A percentile compares a stretch with the other conserved stretches of the same genome.
These are phyloP conservation scores for Coelinius sp. DNA, from an alignment of 2,888 invertebrate species.

Conservation along the genomic window DNA sequence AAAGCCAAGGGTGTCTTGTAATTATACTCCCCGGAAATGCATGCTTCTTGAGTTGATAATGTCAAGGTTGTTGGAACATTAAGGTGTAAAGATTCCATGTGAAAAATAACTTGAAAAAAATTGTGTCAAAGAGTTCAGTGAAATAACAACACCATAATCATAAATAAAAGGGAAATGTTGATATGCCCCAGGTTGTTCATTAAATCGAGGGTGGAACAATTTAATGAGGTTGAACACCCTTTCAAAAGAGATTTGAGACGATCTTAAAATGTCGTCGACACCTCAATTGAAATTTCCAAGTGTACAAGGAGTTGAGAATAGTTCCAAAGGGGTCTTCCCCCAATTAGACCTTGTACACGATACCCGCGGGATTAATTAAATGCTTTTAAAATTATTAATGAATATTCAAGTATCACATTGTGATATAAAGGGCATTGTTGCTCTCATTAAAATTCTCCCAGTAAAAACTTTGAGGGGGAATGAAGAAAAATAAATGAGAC, in stretches of 20 bases:
- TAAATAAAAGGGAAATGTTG: slow-evolving; percentile 6
- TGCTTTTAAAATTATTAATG: background rate
- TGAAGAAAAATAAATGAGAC: background rate
- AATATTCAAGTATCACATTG: background rate
- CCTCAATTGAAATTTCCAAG: background rate
- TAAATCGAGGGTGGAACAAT: background rate
- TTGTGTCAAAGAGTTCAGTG: background rate
- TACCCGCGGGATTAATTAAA: background rate
- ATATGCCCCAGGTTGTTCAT: background rate
- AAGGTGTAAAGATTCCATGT: background rate
- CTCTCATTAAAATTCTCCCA: background rate
- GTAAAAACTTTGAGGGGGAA: background rate
- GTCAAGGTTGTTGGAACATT: slow-evolving; percentile 35
- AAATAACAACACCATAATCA: background rate
- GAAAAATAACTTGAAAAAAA: background rate
- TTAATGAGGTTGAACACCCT: background rate
- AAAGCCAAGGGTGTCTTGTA: slow-evolving; percentile 4
- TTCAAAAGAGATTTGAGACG: background rate
- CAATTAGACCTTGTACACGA: background rate
- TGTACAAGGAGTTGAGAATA: background rate
- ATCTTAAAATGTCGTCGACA: background rate
- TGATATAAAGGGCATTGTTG: background rate
- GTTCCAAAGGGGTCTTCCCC: background rate
- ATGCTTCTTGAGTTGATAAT: slow-evolving; percentile 40
- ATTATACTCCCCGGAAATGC: slow-evolving; percentile 35